Evolutionary conservation across 2,888 invertebrate species (phyloP).

Genomic region (Nezara viridula): DNA sequence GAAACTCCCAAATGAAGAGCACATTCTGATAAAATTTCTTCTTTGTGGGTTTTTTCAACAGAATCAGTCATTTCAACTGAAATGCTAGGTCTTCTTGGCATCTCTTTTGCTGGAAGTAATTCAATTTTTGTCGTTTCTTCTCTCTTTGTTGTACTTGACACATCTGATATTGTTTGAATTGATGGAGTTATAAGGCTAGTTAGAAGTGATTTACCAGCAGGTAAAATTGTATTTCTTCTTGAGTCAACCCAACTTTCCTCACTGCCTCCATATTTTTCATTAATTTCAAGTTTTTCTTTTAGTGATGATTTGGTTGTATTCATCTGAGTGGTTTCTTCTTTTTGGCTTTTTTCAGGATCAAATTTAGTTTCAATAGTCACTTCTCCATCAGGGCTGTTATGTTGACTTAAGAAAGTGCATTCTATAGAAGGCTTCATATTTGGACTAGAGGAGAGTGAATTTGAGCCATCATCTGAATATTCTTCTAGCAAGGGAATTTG

Average conservation of each 20-base stretch:
- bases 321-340: slow-evolving; percentile 6
- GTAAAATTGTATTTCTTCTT: slow-evolving; percentile 66
- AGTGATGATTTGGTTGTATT: not conserved
- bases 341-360: slow-evolving; percentile 56
- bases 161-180: slow-evolving; percentile 48
- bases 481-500: slow-evolving; percentile 64
- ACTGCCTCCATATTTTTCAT: slow-evolving; percentile 73
- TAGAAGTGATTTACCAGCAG: slow-evolving; percentile 62
- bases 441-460: slow-evolving; percentile 50
- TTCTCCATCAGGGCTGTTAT: slow-evolving; percentile 55
- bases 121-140: slow-evolving; percentile 66
- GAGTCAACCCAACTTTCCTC: slow-evolving; percentile 72
- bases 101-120: slow-evolving; percentile 66
- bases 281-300: slow-evolving; percentile 64
- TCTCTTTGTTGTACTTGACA: slow-evolving; percentile 31
- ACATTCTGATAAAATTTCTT: slow-evolving; percentile 61
- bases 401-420: slow-evolving; percentile 32
- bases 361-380: slow-evolving; percentile 54
- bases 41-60: slow-evolving; percentile 59
- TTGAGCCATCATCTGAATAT: slow-evolving; percentile 62
- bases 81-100: slow-evolving; percentile 66
- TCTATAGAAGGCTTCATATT: not conserved
- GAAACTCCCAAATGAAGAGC: slow-evolving; percentile 77
- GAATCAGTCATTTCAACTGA: slow-evolving; percentile 66
- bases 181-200: slow-evolving; percentile 55